A percentile compares a stretch with the other conserved stretches of the same genome.
Conservation (phyloP, 1,140 invertebrate genomes). For the Condylostylus longicornis region DNA sequence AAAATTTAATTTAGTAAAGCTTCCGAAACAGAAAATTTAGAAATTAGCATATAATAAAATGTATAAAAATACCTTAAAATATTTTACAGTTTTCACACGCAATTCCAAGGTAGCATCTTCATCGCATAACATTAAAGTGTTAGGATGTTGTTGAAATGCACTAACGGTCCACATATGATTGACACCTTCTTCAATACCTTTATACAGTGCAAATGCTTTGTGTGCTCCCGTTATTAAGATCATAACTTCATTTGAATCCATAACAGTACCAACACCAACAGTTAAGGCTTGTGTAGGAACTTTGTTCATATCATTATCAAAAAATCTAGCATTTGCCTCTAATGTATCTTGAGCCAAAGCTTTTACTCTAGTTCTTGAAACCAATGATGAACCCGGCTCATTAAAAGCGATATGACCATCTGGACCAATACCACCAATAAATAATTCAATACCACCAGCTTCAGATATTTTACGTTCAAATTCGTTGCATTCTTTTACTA, state of each 20-base stretch:
- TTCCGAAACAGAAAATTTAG: too few species aligned
- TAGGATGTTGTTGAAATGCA: constrained; percentile 90
- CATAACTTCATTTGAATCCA: constrained; percentile 97
- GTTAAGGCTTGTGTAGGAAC: constrained; percentile 90
- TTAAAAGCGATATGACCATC: constrained; percentile 99
- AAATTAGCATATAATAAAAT: too few species aligned
- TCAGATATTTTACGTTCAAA: constrained; percentile 79
- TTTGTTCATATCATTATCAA: constrained; percentile 82
- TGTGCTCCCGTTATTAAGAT: constrained; percentile 95
- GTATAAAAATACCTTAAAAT: constrained; percentile 87
- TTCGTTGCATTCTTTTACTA: constrained; percentile 70
- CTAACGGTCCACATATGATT: constrained; percentile 99
- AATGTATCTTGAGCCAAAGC: constrained; percentile 92
- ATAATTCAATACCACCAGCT: constrained; percentile 89
- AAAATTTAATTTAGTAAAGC: too few species aligned
- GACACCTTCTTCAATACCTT: constrained; percentile 83
- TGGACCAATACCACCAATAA: constrained; percentile 63
- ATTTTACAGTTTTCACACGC: constrained; percentile 96
- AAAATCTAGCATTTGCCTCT: constrained; percentile 93
- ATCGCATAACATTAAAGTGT: constrained; percentile 88
- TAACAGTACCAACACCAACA: constrained; percentile 96
- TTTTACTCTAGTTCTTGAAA: constrained; percentile 89
- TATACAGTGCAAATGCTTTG: constrained; percentile 92
- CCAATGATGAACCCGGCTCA: constrained; percentile 87
- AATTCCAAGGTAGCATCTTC: constrained; percentile 96